Evolutionary conservation across 2,113 vertebrate species (phyloP), one percentile per base, ranked within the genome.

Genomic region (Gallinago media): DNA sequence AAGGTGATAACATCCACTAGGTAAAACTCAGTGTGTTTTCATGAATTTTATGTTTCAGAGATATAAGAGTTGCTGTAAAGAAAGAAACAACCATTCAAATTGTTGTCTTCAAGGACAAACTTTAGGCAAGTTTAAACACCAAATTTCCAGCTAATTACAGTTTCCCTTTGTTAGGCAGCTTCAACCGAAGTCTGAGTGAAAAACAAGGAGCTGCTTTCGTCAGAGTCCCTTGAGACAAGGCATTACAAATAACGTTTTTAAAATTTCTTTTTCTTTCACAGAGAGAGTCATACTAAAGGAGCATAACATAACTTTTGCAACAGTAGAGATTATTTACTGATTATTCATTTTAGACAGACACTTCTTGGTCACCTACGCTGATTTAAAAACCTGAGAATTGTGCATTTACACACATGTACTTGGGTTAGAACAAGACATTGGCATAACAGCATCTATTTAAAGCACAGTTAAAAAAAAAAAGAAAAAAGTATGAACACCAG

Each of bases 171-270:
- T 63, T 59, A 50, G 12, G 5, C 3, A 68, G 14, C 66, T 85
- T 85, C 50, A 65, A 5, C 14, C 21, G 36, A 74, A 88, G 12
- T 23, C 15, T 12, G 6, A 26, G 5, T 27, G 47, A 70, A 77
- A 75, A 88, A 13, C 3, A 46, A 70, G 15, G 52, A 85, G 52
- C 8, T 63, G 5, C 1, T 72, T 55, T 82, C 71, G 5, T 18
- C 5, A 27, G 26, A 50, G n/a, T 61, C 32, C 20, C 36, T 70
- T 61, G 15, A 80, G 63, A 56, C 15, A 65, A 59, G 5, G 2
- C 1, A 29, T 65, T 70, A 27, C 6, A 65, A 59, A 1, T 67
- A 32, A 2, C 2, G 11, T 26, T 58, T 29, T 3, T 29, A 6
- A 31, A 27, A 34, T 44, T 44, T 61, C 3, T 61, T 66, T 40